These are phyloP conservation scores for Tetrapedia diversipes DNA, from an alignment of 2,888 invertebrate genomes.

Conservation along the genomic window DNA sequence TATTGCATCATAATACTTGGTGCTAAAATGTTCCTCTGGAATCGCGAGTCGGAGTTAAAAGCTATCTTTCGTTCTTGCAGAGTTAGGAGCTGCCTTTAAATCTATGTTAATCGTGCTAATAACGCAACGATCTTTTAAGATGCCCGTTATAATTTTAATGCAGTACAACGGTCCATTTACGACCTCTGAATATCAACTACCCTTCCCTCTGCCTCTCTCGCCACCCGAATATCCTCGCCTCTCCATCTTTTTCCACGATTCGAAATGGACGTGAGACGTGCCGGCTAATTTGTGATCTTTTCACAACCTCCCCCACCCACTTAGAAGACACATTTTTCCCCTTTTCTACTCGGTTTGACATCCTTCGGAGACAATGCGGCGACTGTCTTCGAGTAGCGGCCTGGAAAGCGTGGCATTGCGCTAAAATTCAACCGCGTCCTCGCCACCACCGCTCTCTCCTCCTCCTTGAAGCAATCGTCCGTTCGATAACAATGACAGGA, in stretches of 20 bases:
- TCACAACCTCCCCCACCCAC: not conserved
- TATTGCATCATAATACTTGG: too few species aligned
- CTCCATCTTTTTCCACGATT: not conserved
- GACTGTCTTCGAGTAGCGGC: constrained; percentile 69
- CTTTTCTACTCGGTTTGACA: constrained; percentile 36
- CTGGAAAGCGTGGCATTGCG: constrained; percentile 74
- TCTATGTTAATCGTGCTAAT: too few species aligned
- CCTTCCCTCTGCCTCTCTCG: not conserved
- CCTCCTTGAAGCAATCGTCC: constrained; percentile 5
- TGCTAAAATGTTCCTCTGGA: too few species aligned
- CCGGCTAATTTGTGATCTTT: constrained; percentile 32
- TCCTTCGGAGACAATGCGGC: constrained; percentile 71
- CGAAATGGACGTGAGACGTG: too few species aligned
- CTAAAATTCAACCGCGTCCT: constrained; percentile 60
- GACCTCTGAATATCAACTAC: too few species aligned
- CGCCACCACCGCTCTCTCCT: not conserved
- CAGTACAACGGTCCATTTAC: too few species aligned
- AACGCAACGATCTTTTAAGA: too few species aligned
- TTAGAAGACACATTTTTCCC: constrained; percentile 26
- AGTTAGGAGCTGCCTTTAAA: too few species aligned
- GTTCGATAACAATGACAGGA: constrained; percentile 31
- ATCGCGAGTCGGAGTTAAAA: too few species aligned
- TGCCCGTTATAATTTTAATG: too few species aligned
- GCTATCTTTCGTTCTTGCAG: too few species aligned
- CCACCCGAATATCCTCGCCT: not conserved